Evolutionary conservation across 2,797 vertebrate genomes (phyloP), one percentile per base, ranked within the genome.

Genomic region (Bradypodion ventrale): DNA sequence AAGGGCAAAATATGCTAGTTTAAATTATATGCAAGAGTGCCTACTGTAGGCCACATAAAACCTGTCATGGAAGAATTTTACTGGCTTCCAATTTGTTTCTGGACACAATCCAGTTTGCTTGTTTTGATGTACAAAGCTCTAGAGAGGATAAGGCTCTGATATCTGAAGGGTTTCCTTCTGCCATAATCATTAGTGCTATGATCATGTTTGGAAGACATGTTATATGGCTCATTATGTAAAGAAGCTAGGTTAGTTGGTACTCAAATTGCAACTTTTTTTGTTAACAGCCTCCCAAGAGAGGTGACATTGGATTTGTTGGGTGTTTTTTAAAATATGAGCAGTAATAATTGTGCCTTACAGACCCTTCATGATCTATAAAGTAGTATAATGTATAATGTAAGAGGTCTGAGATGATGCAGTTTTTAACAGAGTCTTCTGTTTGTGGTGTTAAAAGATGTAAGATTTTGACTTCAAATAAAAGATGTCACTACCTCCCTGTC

Each of bases 381-480:
- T 23, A n/a, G n/a, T n/a, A n/a, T n/a, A n/a, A n/a, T 49, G 40
- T 73, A 65, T 72, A 77, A 87, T 78, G 4, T 85, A 44, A 59
- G 80, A 83, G 85, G 83, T 80, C 85, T 83, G 62, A 90, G 83
- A 85, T 81, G 77, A 91, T 85, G 42, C 69, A 85, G 83, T 84
- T 87, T 80, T 87, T 81, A 87, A 69, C 37, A 46, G 56, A 23
- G 49, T 62, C 19, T 87, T 82, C 92, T 77, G 13, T 42, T 91
- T 86, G 23, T 65, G 78, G 82, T 89, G 87, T 69, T 78, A 88
- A 89, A 92, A 75, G 82, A 63, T 86, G 87, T 44, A 81, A 29
- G 49, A 74, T 73, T 86, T 90, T 72, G 60, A 84, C 78, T 86
- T 89, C 72, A 37, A 25, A 84, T 46, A 82, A 32, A 5, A 83